Conservation (phyloP, 2,888 invertebrate species). For the Hofmannophila pseudospretella region DNA sequence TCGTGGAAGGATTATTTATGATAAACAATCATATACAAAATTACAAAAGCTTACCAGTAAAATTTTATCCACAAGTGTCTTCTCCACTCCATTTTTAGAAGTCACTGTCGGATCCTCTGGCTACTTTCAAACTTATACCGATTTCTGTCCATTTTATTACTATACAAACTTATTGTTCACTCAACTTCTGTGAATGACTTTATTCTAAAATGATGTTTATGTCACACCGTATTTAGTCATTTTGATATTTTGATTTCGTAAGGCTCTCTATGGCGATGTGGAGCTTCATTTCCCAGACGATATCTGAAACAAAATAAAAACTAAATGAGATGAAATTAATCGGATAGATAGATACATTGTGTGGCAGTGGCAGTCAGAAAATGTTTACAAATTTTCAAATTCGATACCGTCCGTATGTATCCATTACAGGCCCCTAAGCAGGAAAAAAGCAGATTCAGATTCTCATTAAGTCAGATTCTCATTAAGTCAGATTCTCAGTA, state of each 20-base stretch:
- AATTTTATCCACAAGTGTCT: conserved; percentile 10
- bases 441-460: no score
- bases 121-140: conserved; percentile 25
- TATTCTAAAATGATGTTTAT: neutral
- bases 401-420: no score
- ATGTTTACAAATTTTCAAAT: no score
- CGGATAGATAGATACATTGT: no score
- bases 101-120: conserved; percentile 30
- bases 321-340: no score
- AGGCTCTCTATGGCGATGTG: neutral
- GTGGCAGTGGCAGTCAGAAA: no score
- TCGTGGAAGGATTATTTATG: no score
- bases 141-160: conserved; percentile 40
- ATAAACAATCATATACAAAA: no score
- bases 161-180: conserved; percentile 9
- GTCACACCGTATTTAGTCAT: neutral
- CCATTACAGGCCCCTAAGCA: no score
- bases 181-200: neutral
- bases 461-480: no score
- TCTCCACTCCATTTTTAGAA: conserved; percentile 51
- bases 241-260: neutral
- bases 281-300: neutral
- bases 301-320: neutral
- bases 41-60: conserved; percentile 18
- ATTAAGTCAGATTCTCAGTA: no score